These are phyloP conservation scores for Antrozous pallidus DNA, from an alignment of 2,797 vertebrate species.

Conservation along the genomic window DNA sequence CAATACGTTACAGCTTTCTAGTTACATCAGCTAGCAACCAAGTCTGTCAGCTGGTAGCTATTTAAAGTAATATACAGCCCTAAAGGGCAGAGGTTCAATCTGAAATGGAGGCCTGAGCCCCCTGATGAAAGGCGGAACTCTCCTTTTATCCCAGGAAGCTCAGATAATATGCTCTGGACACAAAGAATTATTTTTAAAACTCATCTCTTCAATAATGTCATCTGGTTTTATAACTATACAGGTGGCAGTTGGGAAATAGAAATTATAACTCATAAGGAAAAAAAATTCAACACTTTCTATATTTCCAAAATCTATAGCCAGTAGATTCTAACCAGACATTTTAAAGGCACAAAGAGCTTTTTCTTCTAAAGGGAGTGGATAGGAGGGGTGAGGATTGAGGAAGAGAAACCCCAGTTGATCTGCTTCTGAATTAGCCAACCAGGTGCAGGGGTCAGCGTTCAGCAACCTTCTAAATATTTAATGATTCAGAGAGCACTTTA, in stretches of 20 bases:
- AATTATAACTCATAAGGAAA: conserved; percentile 35
- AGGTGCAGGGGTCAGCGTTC: not conserved
- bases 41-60: conserved; percentile 73
- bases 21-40: conserved; percentile 48
- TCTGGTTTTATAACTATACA: conserved; percentile 4
- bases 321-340: not conserved
- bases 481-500: conserved; percentile 28
- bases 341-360: conserved; percentile 35
- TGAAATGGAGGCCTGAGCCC: conserved; percentile 47
- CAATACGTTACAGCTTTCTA: not conserved
- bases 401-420: conserved; percentile 29
- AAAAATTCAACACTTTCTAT: not conserved
- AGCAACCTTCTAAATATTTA: conserved; percentile 32
- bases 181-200: conserved; percentile 54
- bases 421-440: conserved; percentile 12
- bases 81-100: conserved; percentile 66
- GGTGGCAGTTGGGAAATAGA: not conserved
- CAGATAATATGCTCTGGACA: not conserved
- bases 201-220: not conserved
- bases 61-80: conserved; percentile 61
- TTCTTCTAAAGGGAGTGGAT: conserved; percentile 1
- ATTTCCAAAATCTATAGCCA: not conserved
- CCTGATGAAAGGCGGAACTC: conserved; percentile 47
- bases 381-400: not conserved
- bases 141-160: conserved; percentile 67